phyloP scores from a whole-genome alignment of 1,140 invertebrate species.

The Bombus fervidus region DNA sequence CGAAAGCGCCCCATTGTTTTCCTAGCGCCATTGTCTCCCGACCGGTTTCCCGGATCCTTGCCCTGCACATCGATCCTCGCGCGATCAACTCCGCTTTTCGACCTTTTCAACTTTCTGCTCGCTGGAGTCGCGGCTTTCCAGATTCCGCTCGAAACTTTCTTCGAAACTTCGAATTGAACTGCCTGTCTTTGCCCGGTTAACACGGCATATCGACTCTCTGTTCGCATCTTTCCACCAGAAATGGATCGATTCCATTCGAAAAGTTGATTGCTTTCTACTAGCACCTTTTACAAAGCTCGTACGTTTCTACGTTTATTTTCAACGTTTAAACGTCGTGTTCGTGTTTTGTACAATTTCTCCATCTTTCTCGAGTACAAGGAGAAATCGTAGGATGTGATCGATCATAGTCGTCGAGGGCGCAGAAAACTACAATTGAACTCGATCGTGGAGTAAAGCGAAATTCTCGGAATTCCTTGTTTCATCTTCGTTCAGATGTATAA shows the following conservation, averaged over 20 bases:
- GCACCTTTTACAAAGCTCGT: not conserved
- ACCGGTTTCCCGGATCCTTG: not conserved
- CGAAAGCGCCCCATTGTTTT: conserved; percentile 53
- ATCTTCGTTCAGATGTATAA: no score
- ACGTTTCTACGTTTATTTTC: not conserved
- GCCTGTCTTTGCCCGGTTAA: not conserved
- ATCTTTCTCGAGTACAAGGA: not conserved
- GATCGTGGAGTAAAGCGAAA: no score
- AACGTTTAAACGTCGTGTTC: not conserved
- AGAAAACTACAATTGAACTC: not conserved
- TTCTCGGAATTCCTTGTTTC: no score
- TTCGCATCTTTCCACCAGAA: no score
- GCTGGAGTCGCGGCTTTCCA: not conserved
- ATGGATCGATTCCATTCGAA: not conserved
- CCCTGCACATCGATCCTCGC: conserved; percentile 9
- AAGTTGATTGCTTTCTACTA: no score
- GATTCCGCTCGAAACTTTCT: not conserved
- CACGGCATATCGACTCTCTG: not conserved
- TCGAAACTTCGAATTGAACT: not conserved
- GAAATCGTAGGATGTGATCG: not conserved
- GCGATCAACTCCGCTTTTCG: not conserved
- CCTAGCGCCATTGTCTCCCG: not conserved
- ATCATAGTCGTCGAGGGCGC: not conserved
- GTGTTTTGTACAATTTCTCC: not conserved
- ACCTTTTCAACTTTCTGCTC: conserved; percentile 14